phyloP scores from a whole-genome alignment of 2,888 invertebrate species.

The Oscheius sp. region DNA sequence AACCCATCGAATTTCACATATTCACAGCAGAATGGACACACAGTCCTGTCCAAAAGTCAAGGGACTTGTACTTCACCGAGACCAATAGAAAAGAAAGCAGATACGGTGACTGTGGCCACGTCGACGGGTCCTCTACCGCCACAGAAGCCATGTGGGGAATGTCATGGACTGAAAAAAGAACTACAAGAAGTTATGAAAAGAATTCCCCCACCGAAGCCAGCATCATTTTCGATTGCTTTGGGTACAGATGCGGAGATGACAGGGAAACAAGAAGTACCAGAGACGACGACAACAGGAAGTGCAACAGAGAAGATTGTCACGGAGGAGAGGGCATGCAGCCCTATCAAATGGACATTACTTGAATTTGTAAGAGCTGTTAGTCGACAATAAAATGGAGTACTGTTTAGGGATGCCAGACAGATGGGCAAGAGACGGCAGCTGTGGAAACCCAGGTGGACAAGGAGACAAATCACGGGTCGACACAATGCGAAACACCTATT shows the following conservation, averaged over 20 bases:
- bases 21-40: conserved; percentile 50
- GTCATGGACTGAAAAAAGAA: conserved; percentile 45
- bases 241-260: conserved; percentile 39
- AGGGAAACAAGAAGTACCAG: not conserved
- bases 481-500: conserved; percentile 3
- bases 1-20: conserved; percentile 51
- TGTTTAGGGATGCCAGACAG: conserved; percentile 24
- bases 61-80: conserved; percentile 47
- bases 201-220: conserved; percentile 42
- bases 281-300: conserved; percentile 15
- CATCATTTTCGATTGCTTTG: conserved; percentile 35
- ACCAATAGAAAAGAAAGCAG: not conserved
- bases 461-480: conserved; percentile 4
- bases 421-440: not conserved
- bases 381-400: not conserved
- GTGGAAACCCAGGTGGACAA: conserved; percentile 9
- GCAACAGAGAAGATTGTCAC: conserved; percentile 7
- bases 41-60: conserved; percentile 48
- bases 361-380: conserved; percentile 9
- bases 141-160: conserved; percentile 60
- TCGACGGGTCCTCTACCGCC: conserved; percentile 62
- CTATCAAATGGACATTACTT: conserved; percentile 36
- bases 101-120: conserved; percentile 38
- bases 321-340: conserved; percentile 43
- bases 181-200: conserved; percentile 41